Evolutionary conservation across 2,797 vertebrate species (phyloP).

Genomic region (Morus bassanus): DNA sequence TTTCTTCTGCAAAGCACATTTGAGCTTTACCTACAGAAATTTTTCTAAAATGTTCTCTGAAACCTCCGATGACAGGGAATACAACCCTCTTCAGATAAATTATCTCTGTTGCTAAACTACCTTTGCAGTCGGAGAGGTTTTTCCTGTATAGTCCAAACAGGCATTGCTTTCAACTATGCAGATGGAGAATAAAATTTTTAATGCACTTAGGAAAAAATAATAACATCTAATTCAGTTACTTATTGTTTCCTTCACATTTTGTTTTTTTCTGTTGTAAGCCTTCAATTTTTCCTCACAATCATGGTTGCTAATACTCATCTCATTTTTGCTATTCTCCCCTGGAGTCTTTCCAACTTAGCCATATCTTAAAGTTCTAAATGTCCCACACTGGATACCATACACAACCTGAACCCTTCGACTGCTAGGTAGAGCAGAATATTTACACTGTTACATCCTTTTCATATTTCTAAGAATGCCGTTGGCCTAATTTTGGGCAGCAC

Average conservation of each 20-base stretch:
- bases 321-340: not conserved
- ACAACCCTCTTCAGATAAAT: not conserved
- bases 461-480: not conserved
- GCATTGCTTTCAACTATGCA: not conserved
- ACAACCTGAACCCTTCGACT: fast-evolving
- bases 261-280: not conserved
- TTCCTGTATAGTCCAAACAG: not conserved
- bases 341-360: not conserved
- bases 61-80: not conserved
- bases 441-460: not conserved
- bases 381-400: not conserved
- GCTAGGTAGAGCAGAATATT: not conserved
- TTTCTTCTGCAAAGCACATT: not conserved
- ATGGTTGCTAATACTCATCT: not conserved
- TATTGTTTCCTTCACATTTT: not conserved
- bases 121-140: not conserved
- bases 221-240: not conserved
- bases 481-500: not conserved
- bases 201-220: not conserved
- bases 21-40: not conserved
- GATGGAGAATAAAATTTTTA: not conserved
- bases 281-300: not conserved
- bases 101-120: not conserved
- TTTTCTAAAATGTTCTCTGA: not conserved
- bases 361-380: not conserved